phyloP scores from a whole-genome alignment of 2,113 vertebrate species.

The Nycticryphes semicollaris region DNA sequence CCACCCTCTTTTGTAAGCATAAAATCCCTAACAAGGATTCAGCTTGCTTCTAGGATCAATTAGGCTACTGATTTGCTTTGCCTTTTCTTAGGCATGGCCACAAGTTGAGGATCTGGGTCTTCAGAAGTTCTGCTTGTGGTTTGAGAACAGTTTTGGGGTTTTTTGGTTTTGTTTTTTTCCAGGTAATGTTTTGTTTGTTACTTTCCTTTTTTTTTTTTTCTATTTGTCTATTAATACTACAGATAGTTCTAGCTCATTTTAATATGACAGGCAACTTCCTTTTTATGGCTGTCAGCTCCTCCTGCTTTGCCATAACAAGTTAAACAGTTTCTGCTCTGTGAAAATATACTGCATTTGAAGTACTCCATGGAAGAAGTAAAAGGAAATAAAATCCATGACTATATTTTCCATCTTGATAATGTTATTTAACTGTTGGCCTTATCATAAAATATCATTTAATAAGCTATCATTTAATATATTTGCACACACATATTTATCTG shows the following conservation, averaged over 20 bases:
- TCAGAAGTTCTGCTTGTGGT: neutral
- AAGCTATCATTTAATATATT: neutral
- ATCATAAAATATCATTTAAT: neutral
- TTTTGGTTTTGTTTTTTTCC: neutral
- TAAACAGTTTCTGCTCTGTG: neutral
- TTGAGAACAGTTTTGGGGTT: neutral
- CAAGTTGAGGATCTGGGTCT: neutral
- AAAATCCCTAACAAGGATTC: neutral
- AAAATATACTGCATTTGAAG: neutral
- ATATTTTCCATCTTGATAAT: neutral
- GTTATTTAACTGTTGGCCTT: neutral
- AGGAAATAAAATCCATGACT: neutral
- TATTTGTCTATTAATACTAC: neutral
- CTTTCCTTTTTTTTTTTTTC: neutral
- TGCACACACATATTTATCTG: neutral
- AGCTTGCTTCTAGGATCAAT: neutral
- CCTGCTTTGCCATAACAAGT: neutral
- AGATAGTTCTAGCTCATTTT: neutral
- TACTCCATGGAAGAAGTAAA: neutral
- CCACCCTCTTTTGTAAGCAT: neutral
- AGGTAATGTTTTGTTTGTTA: neutral
- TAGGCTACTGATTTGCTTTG: neutral
- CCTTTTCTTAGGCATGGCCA: neutral
- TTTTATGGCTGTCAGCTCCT: neutral
- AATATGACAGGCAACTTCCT: conserved; percentile 19